A percentile compares a stretch with the other conserved stretches of the same genome.
phyloP scores from a whole-genome alignment of 2,113 vertebrate species.

The Dendrocopos noguchii region DNA sequence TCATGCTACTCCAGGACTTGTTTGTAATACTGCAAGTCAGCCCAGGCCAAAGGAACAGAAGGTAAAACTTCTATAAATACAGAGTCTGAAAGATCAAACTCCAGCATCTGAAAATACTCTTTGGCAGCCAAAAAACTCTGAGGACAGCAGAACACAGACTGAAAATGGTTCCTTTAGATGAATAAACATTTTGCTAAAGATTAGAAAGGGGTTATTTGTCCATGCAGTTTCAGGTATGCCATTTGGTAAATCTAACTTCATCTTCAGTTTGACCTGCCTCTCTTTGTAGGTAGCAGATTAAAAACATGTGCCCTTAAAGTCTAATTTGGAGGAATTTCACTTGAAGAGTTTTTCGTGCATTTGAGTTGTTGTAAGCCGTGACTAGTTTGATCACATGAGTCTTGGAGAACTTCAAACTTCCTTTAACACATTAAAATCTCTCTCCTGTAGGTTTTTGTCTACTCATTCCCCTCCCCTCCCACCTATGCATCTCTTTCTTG shows the following conservation, averaged over 20 bases:
- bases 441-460: not conserved
- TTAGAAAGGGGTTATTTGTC: not conserved
- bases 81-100: not conserved
- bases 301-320: not conserved
- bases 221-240: not conserved
- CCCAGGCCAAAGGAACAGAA: not conserved
- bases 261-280: not conserved
- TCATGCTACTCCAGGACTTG: not conserved
- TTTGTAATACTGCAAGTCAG: not conserved
- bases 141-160: not conserved
- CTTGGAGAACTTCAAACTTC: not conserved
- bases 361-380: not conserved
- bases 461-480: accelerated
- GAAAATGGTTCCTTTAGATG: not conserved
- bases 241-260: not conserved
- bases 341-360: not conserved
- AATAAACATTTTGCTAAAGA: not conserved
- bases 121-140: not conserved
- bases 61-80: not conserved
- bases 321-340: not conserved
- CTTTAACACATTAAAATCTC: not conserved
- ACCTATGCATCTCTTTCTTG: not conserved
- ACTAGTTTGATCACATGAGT: not conserved
- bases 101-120: not conserved
- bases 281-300: not conserved